Base-by-base conservation (phyloP, 2,113 vertebrate species). In the Sceloporus tristichus region DNA sequence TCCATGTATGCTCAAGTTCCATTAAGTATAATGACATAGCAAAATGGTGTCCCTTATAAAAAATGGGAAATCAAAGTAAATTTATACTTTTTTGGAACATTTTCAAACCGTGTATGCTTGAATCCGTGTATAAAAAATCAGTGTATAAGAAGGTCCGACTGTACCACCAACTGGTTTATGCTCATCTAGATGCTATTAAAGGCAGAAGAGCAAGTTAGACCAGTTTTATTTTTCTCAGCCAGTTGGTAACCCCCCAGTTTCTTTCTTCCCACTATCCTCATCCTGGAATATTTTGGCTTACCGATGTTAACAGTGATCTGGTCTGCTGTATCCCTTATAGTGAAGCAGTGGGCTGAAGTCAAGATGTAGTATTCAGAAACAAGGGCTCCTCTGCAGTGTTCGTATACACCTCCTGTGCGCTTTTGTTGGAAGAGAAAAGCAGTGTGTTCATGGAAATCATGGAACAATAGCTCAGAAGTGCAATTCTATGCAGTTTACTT, bases 291-390 rank as follows among this genome's bases (percentile, higher is more conserved):
- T 29, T 23, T 25, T 1, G 59, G 77, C 93, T 94, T 92, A 93
- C 94, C 95, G 65, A 94, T 2, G 4, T 25, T 87, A 76, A 96
- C 94, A 82, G 53, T 92, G 90, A 96, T 94, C 7, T 29, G 81
- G 19, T 90, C 89, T 21, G 0, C 56, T 40, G 59, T 4, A 5
- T 96, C 95, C 0, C 95, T 90, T 14, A 95, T 89, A 0, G 90
- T 94, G 85, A 98, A 98, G 88, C 98, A 98, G 91, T 98, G 98
- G 68, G 98, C 98, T 0, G 98, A 97, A 0, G 98, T 98, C 94
- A 98, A 93, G 82, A 98, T 94, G 90, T 97, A 98, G 87, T 96
- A 96, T 79, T 92, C 89, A 0, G 96, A 97, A 89, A 98, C 73
- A 48, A 98, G 94, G 2, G 98, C 96, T 40, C 98, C 98, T 87